Conservation (phyloP, 2,888 invertebrate species). For the Folsomia manolachei region DNA sequence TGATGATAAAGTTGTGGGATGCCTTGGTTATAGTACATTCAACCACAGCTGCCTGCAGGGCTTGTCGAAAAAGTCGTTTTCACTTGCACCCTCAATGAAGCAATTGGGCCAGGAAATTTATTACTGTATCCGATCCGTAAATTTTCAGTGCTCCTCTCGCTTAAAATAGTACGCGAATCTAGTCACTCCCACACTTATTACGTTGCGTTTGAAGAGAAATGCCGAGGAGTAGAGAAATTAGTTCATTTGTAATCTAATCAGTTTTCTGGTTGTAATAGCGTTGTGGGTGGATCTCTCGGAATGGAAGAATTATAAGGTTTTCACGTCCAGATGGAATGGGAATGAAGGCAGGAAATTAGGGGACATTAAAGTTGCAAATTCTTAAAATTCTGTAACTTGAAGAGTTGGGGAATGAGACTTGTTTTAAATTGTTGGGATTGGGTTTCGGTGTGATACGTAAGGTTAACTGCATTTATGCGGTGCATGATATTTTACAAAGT, state of each 20-base stretch:
- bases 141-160: not conserved
- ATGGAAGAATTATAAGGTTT: no score
- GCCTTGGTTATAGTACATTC: no score
- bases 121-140: not conserved
- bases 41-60: no score
- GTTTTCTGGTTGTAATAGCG: not conserved
- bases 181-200: not conserved
- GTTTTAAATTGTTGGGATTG: no score
- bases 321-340: not conserved
- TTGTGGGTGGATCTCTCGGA: not conserved
- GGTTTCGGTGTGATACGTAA: no score
- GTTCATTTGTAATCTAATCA: not conserved
- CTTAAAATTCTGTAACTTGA: not conserved
- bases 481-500: no score
- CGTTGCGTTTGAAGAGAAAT: not conserved
- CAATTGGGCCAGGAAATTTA: conserved; percentile 5
- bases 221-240: not conserved
- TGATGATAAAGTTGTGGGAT: no score
- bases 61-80: not conserved
- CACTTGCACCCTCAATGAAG: conserved; percentile 2
- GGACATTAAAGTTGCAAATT: not conserved
- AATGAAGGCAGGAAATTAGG: not conserved
- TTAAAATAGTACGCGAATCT: not conserved
- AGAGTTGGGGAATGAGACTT: no score
- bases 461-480: no score